phyloP scores from a whole-genome alignment of 1,140 invertebrate species.

The Pachypeltis micranthus region DNA sequence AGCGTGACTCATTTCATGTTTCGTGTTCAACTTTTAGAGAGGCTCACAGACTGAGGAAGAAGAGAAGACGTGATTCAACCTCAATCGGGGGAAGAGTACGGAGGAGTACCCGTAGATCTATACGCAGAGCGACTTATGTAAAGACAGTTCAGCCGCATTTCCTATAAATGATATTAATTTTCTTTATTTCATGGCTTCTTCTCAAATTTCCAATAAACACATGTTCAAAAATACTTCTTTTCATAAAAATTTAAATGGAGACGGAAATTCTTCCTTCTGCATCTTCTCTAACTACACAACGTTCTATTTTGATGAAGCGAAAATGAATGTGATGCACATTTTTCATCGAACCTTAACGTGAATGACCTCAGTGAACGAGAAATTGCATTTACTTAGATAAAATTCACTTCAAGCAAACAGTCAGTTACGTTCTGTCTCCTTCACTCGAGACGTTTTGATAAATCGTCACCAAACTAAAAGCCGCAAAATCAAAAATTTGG shows the following conservation, averaged over 20 bases:
- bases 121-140: slow-evolving; percentile 4
- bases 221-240: no score
- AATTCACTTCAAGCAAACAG: no score
- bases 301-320: no score
- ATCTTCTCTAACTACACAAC: no score
- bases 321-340: no score
- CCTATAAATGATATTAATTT: slow-evolving; percentile 15
- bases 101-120: slow-evolving; percentile 5
- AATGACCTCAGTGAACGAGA: no score
- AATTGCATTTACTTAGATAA: no score
- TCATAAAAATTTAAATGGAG: no score
- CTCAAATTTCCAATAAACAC: background rate
- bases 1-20: background rate
- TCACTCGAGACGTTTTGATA: no score
- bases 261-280: no score
- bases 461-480: slow-evolving; percentile 14
- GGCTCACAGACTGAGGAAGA: slow-evolving; percentile 1
- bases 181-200: slow-evolving; percentile 9
- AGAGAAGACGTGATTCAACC: slow-evolving; percentile 5
- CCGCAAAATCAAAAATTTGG: slow-evolving; percentile 7
- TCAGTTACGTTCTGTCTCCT: no score
- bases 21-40: background rate
- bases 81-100: slow-evolving; percentile 6
- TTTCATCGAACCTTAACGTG: no score
- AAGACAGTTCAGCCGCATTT: slow-evolving; percentile 12